Conservation (phyloP, 2,888 invertebrate genomes). For the Metopia argyrocephala region DNA sequence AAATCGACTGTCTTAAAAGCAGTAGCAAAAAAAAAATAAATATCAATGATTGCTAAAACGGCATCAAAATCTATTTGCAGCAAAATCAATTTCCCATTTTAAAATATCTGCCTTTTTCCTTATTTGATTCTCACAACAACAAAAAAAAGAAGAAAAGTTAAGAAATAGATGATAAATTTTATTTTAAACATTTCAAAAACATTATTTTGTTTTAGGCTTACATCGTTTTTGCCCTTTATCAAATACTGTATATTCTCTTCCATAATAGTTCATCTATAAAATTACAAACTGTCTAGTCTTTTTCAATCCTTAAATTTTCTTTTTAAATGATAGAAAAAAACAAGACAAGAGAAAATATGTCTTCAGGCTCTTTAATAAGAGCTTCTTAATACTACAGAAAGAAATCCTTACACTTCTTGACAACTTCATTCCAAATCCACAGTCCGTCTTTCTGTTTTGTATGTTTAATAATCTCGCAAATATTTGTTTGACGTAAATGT, state of each 20-base stretch:
- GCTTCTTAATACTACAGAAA: conserved; percentile 47
- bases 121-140: background rate
- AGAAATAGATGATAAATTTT: background rate
- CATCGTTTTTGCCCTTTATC: background rate
- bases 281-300: conserved; percentile 57
- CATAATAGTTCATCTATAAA: conserved; percentile 32
- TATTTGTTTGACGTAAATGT: conserved; percentile 31
- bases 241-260: background rate
- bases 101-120: background rate
- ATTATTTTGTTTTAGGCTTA: conserved; percentile 52
- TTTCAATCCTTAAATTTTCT: no score
- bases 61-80: conserved; percentile 45
- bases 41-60: conserved; percentile 50
- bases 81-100: conserved; percentile 59
- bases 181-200: conserved; percentile 18
- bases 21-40: conserved; percentile 19
- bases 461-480: conserved; percentile 41
- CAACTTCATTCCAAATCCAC: conserved; percentile 12
- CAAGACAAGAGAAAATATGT: conserved; percentile 51
- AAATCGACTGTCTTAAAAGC: background rate
- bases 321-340: conserved; percentile 36
- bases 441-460: conserved; percentile 11
- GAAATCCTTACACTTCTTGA: conserved; percentile 41
- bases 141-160: background rate
- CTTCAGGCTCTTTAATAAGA: conserved; percentile 42